Base-by-base conservation (phyloP, 2,113 vertebrate species). In the Axis porcinus region DNA sequence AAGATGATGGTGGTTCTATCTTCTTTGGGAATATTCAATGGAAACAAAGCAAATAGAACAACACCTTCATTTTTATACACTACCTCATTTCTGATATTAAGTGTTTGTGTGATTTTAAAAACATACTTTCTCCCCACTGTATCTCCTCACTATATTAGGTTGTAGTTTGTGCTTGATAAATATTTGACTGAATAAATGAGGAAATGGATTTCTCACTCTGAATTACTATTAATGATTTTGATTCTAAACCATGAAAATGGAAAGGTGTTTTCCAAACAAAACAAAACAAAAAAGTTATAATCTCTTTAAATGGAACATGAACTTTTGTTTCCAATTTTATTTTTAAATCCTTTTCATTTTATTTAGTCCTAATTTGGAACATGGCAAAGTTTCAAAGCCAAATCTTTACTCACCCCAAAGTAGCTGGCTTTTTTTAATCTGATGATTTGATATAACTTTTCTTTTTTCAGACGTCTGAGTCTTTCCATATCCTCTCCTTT, bases 301-400 rank as follows among this genome's bases (percentile, higher is more conserved):
- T 84, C 45, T 86, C 7, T 78, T 93, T 82, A 16, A 52, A 14
- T 79, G 17, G n/a, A 30, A 83, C 14, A 30, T 28, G 30, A 40
- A 62, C 13, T 76, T 95, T 64, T 83, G n/a, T 85, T 92, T 1
- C 15, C 43, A 92, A 16, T 82, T 92, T 95, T 79, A 86, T 43
- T 97, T 95, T 54, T 81, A n/a, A 96, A 36, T 86, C 9, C 9
- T 36, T 94, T 87, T 92, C 6, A 79, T 85, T 96, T 96, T 27
- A 9, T 90, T 27, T 70, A 5, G 28, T 70, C 1, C 3, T 57
- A 78, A 95, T 82, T 67, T 91, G 93, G 50, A 62, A 67, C 6
- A 5, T 5, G 13, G 8, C 3, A 74, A 76, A 5, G 0, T 47
- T 83, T 90, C 79, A 47, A 93, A 79, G 25, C 28, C 5, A 64